Percentiles rank a stretch among this genome's conserved stretches.
These are phyloP conservation scores for Dasyprocta punctata DNA, from an alignment of 2,113 vertebrate species.

Conservation along the genomic window DNA sequence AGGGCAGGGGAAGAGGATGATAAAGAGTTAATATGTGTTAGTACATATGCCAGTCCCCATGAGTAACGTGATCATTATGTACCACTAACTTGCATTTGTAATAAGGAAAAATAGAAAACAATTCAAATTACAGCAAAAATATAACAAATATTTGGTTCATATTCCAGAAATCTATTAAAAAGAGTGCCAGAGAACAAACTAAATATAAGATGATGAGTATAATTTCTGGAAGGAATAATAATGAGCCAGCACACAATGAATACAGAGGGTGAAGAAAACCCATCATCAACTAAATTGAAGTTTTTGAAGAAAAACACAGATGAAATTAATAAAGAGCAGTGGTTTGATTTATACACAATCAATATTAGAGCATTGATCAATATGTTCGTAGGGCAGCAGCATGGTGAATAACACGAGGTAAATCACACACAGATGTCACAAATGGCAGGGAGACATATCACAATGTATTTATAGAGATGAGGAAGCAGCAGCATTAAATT, in stretches of 20 bases:
- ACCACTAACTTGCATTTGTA: neutral
- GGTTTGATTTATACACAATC: neutral
- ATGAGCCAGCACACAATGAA: neutral
- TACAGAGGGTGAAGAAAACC: neutral
- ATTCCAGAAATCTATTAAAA: neutral
- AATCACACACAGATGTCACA: neutral
- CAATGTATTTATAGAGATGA: neutral
- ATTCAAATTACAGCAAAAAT: neutral
- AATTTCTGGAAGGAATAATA: neutral
- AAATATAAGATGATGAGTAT: neutral
- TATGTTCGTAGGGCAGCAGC: neutral
- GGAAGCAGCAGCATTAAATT: neutral
- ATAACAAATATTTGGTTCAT: neutral
- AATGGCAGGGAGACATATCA: neutral
- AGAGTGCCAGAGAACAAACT: neutral
- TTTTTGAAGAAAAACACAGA: neutral
- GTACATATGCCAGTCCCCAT: neutral
- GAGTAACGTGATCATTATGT: neutral
- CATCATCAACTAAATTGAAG: neutral
- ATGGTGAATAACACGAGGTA: neutral
- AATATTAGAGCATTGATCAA: neutral
- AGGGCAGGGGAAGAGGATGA: neutral
- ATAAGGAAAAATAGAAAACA: neutral
- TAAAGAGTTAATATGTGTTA: neutral
- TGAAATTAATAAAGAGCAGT: neutral